phyloP scores from a whole-genome alignment of 2,888 invertebrate species.

The Campopleginae sp. region DNA sequence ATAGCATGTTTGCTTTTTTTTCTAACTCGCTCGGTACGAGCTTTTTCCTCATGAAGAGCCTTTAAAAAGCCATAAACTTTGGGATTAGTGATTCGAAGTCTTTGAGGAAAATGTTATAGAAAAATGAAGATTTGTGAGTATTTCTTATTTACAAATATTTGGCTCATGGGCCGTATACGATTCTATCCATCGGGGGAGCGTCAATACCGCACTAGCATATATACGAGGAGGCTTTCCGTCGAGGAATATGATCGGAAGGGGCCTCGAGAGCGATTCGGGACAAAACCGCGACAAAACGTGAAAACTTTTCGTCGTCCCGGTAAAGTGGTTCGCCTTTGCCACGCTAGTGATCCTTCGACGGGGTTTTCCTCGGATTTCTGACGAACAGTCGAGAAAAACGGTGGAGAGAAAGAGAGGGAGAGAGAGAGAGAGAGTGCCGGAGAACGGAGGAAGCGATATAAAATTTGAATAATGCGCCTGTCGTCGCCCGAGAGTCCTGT shows the following conservation, averaged over 20 bases:
- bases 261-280: constrained; percentile 30
- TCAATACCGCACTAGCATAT: constrained; percentile 8
- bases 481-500: constrained; percentile 51
- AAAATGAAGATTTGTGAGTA: not conserved
- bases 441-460: constrained; percentile 53
- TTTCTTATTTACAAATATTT: constrained; percentile 14
- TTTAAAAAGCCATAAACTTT: not conserved
- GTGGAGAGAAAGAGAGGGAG: constrained; percentile 25
- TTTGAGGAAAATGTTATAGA: not conserved
- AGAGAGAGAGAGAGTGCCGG: constrained; percentile 18
- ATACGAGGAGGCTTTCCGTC: constrained; percentile 27
- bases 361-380: constrained; percentile 44
- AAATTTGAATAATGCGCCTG: constrained; percentile 68
- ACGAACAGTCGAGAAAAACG: constrained; percentile 20
- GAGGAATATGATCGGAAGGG: constrained; percentile 55
- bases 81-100: not conserved
- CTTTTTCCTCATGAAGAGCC: too few relatives aligned
- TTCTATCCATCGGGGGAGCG: constrained; percentile 14
- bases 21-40: too few relatives aligned
- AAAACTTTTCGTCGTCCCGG: constrained; percentile 57
- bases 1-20: too few relatives aligned
- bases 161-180: not conserved
- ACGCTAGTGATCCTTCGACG: constrained; percentile 46
- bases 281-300: constrained; percentile 42
- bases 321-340: constrained; percentile 60